A percentile compares a stretch with the other conserved stretches of the same genome.
These are phyloP conservation scores for Tipula vernalis DNA, from an alignment of 2,888 invertebrate genomes.

Conservation along the genomic window DNA sequence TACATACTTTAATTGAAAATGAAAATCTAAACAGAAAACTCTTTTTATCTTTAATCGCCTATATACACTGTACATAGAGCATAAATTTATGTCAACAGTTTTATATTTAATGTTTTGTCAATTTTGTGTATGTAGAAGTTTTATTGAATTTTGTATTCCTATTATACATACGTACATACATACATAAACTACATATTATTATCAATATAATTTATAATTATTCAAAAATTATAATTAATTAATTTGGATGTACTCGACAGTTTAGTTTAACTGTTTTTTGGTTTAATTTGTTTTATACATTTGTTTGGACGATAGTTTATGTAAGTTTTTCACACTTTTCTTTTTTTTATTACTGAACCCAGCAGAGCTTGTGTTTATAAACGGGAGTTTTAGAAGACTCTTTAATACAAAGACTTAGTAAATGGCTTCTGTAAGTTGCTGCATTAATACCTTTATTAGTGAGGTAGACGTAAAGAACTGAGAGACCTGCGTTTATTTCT, in stretches of 20 bases:
- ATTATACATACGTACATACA: not conserved
- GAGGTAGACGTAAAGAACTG: too few relatives aligned
- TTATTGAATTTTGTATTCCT: not conserved
- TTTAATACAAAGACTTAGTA: too few relatives aligned
- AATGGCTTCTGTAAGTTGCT: too few relatives aligned
- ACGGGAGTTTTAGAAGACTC: too few relatives aligned
- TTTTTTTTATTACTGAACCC: too few relatives aligned
- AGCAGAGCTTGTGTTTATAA: too few relatives aligned
- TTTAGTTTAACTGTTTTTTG: not conserved
- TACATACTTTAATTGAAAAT: not conserved
- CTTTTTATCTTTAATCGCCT: not conserved
- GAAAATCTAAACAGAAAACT: not conserved
- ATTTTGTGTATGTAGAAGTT: not conserved
- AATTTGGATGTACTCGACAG: not conserved
- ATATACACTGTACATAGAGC: not conserved
- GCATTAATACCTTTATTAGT: too few relatives aligned
- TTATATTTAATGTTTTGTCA: not conserved
- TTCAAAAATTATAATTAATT: not conserved
- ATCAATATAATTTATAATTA: not conserved
- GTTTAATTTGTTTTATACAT: not conserved
- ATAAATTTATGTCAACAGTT: not conserved
- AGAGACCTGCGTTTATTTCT: too few relatives aligned
- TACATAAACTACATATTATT: not conserved
- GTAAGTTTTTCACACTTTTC: too few relatives aligned
- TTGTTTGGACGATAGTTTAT: not conserved